Evolutionary conservation across 2,797 vertebrate genomes (phyloP).

Genomic region (Denticeps clupeoides): DNA sequence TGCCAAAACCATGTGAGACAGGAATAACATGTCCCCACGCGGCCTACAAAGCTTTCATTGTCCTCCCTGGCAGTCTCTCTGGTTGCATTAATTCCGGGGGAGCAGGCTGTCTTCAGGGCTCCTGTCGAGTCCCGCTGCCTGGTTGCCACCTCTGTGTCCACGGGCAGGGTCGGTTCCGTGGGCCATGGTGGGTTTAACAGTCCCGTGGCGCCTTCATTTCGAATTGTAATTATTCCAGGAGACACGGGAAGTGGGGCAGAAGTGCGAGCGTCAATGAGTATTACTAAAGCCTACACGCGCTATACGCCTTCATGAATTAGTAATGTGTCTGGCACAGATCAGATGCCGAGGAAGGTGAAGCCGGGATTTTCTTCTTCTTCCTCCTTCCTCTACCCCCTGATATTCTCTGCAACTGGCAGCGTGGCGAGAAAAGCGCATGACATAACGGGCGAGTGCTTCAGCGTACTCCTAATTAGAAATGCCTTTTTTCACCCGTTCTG

Average conservation of each 20-base stretch:
- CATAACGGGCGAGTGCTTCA: conserved; percentile 14
- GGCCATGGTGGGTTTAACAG: conserved; percentile 17
- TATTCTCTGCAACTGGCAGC: conserved; percentile 13
- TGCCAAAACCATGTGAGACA: too few species aligned
- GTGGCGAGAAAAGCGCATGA: conserved; percentile 12
- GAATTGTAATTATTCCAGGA: conserved; percentile 4
- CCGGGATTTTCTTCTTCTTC: neutral
- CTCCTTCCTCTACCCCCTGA: neutral
- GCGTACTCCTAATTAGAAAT: conserved; percentile 29
- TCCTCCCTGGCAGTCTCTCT: neutral
- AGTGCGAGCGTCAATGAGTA: conserved; percentile 37
- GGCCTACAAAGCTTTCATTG: neutral
- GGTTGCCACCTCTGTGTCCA: neutral
- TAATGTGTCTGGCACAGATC: conserved; percentile 15
- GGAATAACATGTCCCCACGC: neutral
- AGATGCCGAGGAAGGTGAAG: conserved; percentile 1
- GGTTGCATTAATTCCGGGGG: conserved; percentile 27
- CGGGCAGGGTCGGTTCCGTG: conserved; percentile 20
- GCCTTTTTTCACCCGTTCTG: conserved; percentile 6
- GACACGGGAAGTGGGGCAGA: neutral
- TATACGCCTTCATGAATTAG: conserved; percentile 2
- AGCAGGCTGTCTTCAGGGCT: conserved; percentile 18
- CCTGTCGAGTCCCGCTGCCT: conserved; percentile 3
- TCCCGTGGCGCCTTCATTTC: conserved; percentile 10
- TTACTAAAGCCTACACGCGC: conserved; percentile 45